Conservation (phyloP, 2,888 invertebrate genomes). For the Carterocephalus palaemon region DNA sequence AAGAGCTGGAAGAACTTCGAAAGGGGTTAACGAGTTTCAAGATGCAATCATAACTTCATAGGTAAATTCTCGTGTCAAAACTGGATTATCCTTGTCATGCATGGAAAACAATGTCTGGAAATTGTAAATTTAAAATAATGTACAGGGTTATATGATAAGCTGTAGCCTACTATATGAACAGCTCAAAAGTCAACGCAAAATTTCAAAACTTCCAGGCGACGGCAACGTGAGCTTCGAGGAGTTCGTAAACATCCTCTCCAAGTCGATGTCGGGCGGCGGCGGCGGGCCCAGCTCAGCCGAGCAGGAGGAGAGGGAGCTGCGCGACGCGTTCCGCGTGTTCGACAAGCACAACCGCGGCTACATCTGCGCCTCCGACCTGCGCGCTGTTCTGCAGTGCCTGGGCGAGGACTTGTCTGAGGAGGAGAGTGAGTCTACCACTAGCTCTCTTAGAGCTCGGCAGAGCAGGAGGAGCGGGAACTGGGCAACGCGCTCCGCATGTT, state of each 20-base stretch:
- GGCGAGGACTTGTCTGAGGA: conserved; percentile 94
- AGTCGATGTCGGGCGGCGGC: conserved; percentile 83
- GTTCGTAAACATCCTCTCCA: conserved; percentile 90
- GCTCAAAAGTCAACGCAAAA: too few species aligned
- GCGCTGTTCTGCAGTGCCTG: conserved; percentile 92
- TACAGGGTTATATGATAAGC: too few species aligned
- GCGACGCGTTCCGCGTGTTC: conserved; percentile 93
- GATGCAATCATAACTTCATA: too few species aligned
- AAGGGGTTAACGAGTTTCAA: too few species aligned
- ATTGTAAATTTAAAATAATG: too few species aligned
- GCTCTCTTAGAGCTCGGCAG: conserved; percentile 83
- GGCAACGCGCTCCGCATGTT: conserved; percentile 93
- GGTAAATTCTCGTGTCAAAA: too few species aligned
- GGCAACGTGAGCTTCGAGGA: conserved; percentile 94
- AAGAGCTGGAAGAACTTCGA: too few species aligned
- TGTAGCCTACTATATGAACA: too few species aligned
- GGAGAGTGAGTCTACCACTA: conserved; percentile 94
- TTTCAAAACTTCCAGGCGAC: conserved; percentile 78
- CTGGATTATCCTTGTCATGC: too few species aligned
- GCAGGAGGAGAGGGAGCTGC: conserved; percentile 88
- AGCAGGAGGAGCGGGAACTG: conserved; percentile 89
- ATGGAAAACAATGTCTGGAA: too few species aligned
- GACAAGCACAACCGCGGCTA: conserved; percentile 96
- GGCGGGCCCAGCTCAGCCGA: conserved; percentile 82
- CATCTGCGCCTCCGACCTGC: conserved; percentile 91